phyloP scores from a whole-genome alignment of 2,888 invertebrate genomes.

The Falcaria lacertinaria region DNA sequence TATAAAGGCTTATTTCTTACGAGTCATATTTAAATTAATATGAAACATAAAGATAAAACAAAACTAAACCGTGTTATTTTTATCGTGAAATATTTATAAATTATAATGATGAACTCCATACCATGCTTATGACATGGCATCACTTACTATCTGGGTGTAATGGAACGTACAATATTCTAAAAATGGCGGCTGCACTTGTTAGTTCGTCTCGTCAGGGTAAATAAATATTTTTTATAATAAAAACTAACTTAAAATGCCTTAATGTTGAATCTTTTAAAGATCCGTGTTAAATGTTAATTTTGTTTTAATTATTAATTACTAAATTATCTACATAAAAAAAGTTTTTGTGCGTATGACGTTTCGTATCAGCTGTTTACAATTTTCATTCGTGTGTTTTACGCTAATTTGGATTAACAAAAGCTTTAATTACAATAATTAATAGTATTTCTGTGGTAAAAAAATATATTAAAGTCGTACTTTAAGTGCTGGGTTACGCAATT shows the following conservation, averaged over 20 bases:
- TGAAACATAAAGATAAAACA: too few relatives aligned
- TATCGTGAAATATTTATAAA: too few relatives aligned
- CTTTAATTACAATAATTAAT: neutral
- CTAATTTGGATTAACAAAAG: conserved; percentile 4
- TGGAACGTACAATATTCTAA: conserved; percentile 42
- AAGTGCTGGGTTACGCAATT: conserved; percentile 57
- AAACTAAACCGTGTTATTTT: too few relatives aligned
- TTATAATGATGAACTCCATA: neutral
- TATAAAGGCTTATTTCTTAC: too few relatives aligned
- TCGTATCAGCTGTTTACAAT: conserved; percentile 58
- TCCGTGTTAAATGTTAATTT: conserved; percentile 5
- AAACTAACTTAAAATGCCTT: conserved; percentile 3
- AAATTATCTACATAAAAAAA: conserved; percentile 18
- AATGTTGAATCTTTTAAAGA: conserved; percentile 1
- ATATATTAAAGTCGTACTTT: neutral
- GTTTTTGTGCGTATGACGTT: conserved; percentile 37
- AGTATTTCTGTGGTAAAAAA: neutral
- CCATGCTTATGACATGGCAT: neutral
- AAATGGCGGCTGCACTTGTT: conserved; percentile 74
- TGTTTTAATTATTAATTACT: conserved; percentile 1
- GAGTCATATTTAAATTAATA: too few relatives aligned
- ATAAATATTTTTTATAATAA: conserved; percentile 43
- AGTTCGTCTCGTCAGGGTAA: conserved; percentile 79
- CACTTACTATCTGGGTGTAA: conserved; percentile 10
- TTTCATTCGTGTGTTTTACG: conserved; percentile 25